Evolutionary conservation across 2,888 invertebrate species (phyloP).

Genomic region (Melangyna quadrimaculata): DNA sequence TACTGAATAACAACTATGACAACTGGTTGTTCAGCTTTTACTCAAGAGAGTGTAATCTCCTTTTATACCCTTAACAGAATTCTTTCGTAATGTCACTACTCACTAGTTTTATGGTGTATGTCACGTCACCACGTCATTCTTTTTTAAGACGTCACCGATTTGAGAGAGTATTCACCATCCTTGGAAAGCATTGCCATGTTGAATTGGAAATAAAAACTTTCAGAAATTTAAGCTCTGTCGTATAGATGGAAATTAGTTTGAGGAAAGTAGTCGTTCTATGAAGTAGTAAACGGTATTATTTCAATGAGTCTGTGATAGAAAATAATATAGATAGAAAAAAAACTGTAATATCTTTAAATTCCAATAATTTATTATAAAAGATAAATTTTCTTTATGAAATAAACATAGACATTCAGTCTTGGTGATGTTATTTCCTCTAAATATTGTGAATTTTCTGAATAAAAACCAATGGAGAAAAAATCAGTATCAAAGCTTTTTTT

Average conservation of each 20-base stretch:
- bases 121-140: background rate
- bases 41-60: background rate
- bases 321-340: slow-evolving; percentile 29
- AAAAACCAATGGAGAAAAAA: slow-evolving; percentile 34
- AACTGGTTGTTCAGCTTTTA: slow-evolving; percentile 11
- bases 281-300: slow-evolving; percentile 58
- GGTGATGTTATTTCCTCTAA: background rate
- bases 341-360: slow-evolving; percentile 2
- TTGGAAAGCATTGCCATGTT: slow-evolving; percentile 51
- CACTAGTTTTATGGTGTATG: background rate
- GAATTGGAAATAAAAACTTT: slow-evolving; percentile 58
- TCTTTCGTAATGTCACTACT: background rate
- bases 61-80: background rate
- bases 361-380: background rate
- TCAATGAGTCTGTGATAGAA: slow-evolving; percentile 62
- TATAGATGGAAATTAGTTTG: slow-evolving; percentile 52
- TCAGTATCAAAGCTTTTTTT: slow-evolving; percentile 52
- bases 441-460: background rate
- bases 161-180: slow-evolving; percentile 19
- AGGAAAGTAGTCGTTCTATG: slow-evolving; percentile 55
- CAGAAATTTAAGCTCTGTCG: slow-evolving; percentile 47
- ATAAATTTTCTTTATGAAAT: background rate
- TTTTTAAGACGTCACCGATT: background rate
- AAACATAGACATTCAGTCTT: background rate
- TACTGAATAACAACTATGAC: background rate